A percentile compares a stretch with the other conserved stretches of the same genome.
Conservation (phyloP, 2,797 vertebrate genomes). For the Falco naumanni region DNA sequence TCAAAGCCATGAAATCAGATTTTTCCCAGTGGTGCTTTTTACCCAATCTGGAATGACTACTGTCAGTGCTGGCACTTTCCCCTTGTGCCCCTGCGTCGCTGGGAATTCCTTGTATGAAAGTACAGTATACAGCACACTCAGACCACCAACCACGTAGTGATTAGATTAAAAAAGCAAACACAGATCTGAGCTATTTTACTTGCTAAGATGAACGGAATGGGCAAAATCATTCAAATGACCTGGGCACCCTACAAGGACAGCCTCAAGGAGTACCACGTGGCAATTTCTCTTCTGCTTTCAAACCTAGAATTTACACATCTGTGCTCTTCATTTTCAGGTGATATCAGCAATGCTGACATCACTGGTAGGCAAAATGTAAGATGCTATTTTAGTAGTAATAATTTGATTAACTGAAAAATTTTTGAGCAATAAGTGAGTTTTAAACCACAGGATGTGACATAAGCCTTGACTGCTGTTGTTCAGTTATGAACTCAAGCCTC, state of each 20-base stretch:
- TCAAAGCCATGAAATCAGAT: background rate
- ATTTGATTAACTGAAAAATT: background rate
- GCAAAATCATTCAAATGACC: background rate
- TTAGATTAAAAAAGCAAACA: background rate
- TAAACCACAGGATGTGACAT: background rate
- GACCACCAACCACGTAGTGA: background rate
- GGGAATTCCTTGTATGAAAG: background rate
- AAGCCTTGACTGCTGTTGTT: background rate
- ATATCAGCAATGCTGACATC: background rate
- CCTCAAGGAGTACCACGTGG: background rate
- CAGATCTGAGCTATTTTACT: background rate
- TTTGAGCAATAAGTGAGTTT: background rate
- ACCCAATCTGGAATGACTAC: background rate
- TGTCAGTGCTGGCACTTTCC: background rate
- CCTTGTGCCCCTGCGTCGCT: accelerated
- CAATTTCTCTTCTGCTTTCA: background rate
- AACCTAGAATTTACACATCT: background rate
- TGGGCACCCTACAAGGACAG: background rate
- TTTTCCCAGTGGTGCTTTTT: background rate
- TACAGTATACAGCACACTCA: background rate
- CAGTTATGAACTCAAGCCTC: background rate
- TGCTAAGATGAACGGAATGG: background rate
- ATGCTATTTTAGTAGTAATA: background rate
- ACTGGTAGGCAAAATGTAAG: background rate
- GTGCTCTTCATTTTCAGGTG: background rate